Base-by-base conservation (phyloP, 2,113 vertebrate genomes). In the Arothron firmamentum region DNA sequence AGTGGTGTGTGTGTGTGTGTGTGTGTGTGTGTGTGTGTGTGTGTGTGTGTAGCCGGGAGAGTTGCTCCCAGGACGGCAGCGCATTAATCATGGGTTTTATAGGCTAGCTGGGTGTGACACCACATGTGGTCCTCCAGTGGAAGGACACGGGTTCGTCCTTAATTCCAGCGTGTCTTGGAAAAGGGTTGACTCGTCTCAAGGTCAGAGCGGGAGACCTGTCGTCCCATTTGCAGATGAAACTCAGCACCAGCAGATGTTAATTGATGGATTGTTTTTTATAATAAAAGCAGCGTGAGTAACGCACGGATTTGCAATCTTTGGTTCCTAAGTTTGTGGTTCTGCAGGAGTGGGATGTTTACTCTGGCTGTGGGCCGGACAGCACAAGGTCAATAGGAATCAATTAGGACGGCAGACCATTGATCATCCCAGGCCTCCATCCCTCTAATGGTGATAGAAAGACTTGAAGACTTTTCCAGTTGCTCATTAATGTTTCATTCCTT, bases 1-100 rank as follows among this genome's bases (percentile, higher is more conserved):
- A 50, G 53, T 69, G 28, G 17, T 18, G 4, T 34, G 18, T 50
- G 20, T 55, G 28, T 50, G 25, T 51, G 14, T 25, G 20, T 19
- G 2, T 57, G 18, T 62, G 28, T 47, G 52, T 50, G n/a, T n/a
- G n/a, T n/a, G n/a, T n/a, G n/a, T n/a, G n/a, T n/a, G n/a, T n/a
- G n/a, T n/a, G n/a, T n/a, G 54, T 49, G 55, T 70, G 77, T 68
- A 51, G 68, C 77, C 67, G 62, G 20, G 43, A 58, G 80, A 72
- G 67, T 71, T 59, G 76, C 78, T 80, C 68, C 72, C 75, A 66
- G 80, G 82, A 88, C 75, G 67, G 77, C 72, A 47, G 63, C 60
- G 67, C 83, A 89, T 89, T 88, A 85, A 89, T 89, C 88, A 88
- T 34, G 55, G 67, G 50, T 81, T 87, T 89, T 89, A 88, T 81